Conservation (phyloP, 1,140 invertebrate species). For the Drosophila paulistorum region DNA sequence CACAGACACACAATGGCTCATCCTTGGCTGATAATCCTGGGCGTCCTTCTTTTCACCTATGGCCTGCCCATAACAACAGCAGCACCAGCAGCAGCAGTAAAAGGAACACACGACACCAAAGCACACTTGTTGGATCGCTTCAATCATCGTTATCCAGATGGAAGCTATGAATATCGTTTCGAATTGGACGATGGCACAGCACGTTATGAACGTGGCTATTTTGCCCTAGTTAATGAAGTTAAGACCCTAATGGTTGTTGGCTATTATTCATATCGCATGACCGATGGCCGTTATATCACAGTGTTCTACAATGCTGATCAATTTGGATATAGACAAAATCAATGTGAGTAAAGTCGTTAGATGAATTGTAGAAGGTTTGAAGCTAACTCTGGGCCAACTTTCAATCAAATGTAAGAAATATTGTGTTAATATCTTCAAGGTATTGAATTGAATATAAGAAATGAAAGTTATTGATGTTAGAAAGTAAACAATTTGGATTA, state of each 20-base stretch:
- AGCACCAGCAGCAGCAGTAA: slow-evolving; percentile 4
- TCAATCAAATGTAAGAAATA: no score
- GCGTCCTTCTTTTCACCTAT: slow-evolving; percentile 24
- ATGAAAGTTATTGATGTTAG: not conserved
- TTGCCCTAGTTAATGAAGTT: slow-evolving; percentile 57
- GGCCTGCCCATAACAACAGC: not conserved
- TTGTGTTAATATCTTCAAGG: no score
- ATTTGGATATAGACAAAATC: slow-evolving; percentile 77
- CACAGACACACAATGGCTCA: slow-evolving; percentile 32
- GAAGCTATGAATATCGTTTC: slow-evolving; percentile 77
- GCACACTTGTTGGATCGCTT: slow-evolving; percentile 64
- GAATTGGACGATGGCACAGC: slow-evolving; percentile 73
- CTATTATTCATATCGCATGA: slow-evolving; percentile 76
- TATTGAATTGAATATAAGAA: no score
- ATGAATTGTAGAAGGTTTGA: no score
- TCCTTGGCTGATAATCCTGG: slow-evolving; percentile 18
- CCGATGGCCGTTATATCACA: slow-evolving; percentile 68
- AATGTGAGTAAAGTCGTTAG: slow-evolving; percentile 61
- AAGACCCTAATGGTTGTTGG: slow-evolving; percentile 77
- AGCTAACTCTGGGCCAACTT: no score
- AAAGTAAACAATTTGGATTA: not conserved
- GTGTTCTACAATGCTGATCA: slow-evolving; percentile 82
- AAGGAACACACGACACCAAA: not conserved
- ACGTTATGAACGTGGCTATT: slow-evolving; percentile 77
- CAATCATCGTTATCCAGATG: slow-evolving; percentile 77